Evolutionary conservation across 1,140 invertebrate species (phyloP), one percentile per base, ranked within the genome.

Genomic region (Platyscapa corneri): DNA sequence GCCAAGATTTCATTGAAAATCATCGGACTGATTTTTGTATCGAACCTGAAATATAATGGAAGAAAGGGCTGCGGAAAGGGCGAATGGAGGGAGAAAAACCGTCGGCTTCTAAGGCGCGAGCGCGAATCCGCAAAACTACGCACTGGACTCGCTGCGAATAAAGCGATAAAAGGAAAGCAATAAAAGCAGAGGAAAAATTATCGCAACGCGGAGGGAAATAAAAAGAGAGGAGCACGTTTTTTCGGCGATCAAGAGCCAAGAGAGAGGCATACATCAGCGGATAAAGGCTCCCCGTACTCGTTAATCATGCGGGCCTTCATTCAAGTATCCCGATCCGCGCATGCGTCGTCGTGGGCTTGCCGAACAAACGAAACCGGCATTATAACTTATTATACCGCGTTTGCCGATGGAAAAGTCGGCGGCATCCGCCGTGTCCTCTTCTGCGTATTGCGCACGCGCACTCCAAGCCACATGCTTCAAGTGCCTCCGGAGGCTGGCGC

Each of bases 281-380:
- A 74, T 74, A 42, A 74, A 74, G 37, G 23, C 37, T 42, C 16
- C 34, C 8, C n/a, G 14, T 12, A 30, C 6, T 74, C 37, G 37
- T 74, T 74, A 74, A 74, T 74, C 37, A 74, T 74, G 70, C 70
- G 39, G 20, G 18, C 37, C 70, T 74, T 74, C 34, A 39, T 39
- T 72, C 34, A 6, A 72, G 16, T 39, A 37, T 32, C 16, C 49
- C 8, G 56, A 23, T 60, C 27, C 56, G 27, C 23, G 5, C 56
- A 3, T 60, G 56, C 56, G 56, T 60, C 56, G 23, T 27, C 56
- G 56, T 23, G 56, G 5, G 3, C 23, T 20, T 18, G 3, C 1
- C 70, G 37, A 74, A n/a, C 27, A 74, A 72, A 72, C 37, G 67
- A 39, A 72, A 72, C 34, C 37, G 67, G n/a, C 67, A 23, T 23